A percentile compares a stretch with the other conserved stretches of the same genome.
phyloP scores from a whole-genome alignment of 2,888 invertebrate genomes.

The Acanthosepion esculentum region DNA sequence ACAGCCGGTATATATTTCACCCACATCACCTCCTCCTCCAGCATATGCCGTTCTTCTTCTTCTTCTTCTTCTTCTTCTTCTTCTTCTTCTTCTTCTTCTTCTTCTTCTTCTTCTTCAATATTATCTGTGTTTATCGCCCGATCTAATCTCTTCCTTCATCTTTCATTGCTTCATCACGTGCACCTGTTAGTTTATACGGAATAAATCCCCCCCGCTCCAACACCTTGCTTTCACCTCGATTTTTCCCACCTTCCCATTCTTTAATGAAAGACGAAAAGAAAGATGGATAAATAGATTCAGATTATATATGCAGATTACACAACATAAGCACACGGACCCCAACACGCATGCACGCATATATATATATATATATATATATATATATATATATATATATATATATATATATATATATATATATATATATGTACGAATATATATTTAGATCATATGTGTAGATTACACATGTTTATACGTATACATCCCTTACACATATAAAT shows the following conservation, averaged over 20 bases:
- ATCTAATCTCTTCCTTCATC: not conserved
- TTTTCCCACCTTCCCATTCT: not conserved
- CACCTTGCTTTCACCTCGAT: not conserved
- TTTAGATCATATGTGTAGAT: not conserved
- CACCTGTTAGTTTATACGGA: not conserved
- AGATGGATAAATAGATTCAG: conserved; percentile 17
- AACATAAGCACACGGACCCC: not conserved
- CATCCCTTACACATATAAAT: not conserved
- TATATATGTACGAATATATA: no score
- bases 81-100: not conserved
- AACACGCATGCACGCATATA: not conserved
- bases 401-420: conserved; percentile 23
- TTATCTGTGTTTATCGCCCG: not conserved
- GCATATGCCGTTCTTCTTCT: not conserved
- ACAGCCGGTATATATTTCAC: no score
- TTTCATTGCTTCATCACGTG: not conserved
- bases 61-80: not conserved
- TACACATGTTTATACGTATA: not conserved
- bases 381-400: not conserved
- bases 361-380: not conserved
- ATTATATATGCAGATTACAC: not conserved
- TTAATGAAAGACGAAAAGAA: conserved; percentile 1
- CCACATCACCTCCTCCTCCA: not conserved
- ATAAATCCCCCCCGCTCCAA: not conserved
- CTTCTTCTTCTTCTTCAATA: not conserved